A percentile compares a stretch with the other conserved stretches of the same genome.
Conservation (phyloP, 2,888 invertebrate species). For the Drosophila multiciliata region DNA sequence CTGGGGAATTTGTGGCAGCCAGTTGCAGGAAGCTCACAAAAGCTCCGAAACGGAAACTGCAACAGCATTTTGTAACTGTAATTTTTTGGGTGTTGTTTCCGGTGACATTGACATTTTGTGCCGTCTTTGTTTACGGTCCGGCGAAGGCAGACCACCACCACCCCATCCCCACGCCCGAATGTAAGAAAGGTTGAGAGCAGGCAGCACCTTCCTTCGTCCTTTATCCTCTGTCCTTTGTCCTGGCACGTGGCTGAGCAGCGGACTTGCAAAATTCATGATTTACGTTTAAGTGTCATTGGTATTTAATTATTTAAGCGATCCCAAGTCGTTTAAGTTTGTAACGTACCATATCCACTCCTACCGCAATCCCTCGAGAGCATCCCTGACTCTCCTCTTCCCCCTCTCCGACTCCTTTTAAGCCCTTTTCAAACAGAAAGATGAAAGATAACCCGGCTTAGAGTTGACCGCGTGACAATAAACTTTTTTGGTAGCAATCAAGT, state of each 20-base stretch:
- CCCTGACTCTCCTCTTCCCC: not conserved
- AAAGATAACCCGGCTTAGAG: constrained; percentile 34
- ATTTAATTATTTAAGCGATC: constrained; percentile 73
- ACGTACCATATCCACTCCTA: not conserved
- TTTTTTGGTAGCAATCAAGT: not conserved
- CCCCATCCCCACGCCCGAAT: not conserved
- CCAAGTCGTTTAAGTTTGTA: constrained; percentile 64
- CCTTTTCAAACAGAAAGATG: constrained; percentile 14
- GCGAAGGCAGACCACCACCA: not conserved
- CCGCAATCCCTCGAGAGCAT: not conserved
- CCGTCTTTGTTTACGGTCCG: constrained; percentile 57
- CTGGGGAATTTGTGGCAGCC: constrained; percentile 69
- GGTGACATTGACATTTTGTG: constrained; percentile 70
- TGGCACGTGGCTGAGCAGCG: constrained; percentile 46
- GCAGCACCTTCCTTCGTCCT: not conserved
- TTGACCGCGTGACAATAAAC: constrained; percentile 18
- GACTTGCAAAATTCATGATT: constrained; percentile 77
- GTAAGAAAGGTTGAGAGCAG: constrained; percentile 22
- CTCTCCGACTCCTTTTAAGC: not conserved
- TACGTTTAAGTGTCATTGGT: constrained; percentile 80
- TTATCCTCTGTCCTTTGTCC: not conserved
- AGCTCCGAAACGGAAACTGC: constrained; percentile 71
- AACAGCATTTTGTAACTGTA: constrained; percentile 76
- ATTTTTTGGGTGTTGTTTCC: constrained; percentile 79
- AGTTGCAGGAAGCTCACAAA: constrained; percentile 65